Conservation (phyloP, 2,888 invertebrate species). For the Erebia palarica region DNA sequence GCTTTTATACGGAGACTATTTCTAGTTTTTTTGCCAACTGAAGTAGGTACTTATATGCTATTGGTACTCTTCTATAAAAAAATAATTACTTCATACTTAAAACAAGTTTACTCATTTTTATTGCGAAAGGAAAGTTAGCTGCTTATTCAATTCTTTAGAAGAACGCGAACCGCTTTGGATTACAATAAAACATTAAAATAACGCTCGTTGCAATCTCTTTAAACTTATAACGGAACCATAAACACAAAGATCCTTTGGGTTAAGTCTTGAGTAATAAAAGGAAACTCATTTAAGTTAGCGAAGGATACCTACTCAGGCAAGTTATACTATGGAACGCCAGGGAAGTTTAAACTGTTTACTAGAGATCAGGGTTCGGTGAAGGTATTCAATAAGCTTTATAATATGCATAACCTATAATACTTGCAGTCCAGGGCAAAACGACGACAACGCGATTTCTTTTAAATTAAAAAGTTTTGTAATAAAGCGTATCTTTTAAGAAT, state of each 20-base stretch:
- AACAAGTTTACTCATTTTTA: conserved; percentile 26
- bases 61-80: background rate
- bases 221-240: conserved; percentile 75
- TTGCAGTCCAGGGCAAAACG: conserved; percentile 5
- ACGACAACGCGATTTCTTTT: background rate
- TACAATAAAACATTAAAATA: conserved; percentile 47
- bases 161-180: conserved; percentile 40
- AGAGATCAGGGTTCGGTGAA: conserved; percentile 39
- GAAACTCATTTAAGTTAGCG: conserved; percentile 75
- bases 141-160: conserved; percentile 41
- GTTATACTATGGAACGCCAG: conserved; percentile 50
- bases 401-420: conserved; percentile 32
- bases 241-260: conserved; percentile 71
- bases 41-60: too few relatives aligned
- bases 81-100: conserved; percentile 5
- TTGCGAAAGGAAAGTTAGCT: conserved; percentile 33
- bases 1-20: too few relatives aligned
- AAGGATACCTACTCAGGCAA: conserved; percentile 59
- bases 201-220: conserved; percentile 61
- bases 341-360: conserved; percentile 30
- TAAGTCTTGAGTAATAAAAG: conserved; percentile 69
- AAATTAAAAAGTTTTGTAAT: background rate
- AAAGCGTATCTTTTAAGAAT: background rate
- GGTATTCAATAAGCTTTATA: conserved; percentile 36
- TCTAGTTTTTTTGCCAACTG: too few relatives aligned